Base-by-base conservation (phyloP, 1,140 invertebrate genomes). In the Caenorhabditis latens region DNA sequence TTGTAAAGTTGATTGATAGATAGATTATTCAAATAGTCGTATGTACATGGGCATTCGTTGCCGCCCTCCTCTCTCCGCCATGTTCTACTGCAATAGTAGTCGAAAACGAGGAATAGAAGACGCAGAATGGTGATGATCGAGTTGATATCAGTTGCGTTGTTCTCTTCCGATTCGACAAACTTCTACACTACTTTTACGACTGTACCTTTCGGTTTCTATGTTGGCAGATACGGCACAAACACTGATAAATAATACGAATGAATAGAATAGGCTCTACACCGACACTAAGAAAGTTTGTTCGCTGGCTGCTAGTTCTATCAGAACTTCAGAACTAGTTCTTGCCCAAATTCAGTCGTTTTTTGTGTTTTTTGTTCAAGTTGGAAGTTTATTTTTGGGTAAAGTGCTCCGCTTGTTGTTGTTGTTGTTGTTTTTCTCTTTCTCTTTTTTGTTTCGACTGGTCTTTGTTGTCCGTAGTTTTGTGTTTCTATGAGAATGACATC, bases 11-110 rank as follows among this genome's bases (percentile, higher is more conserved):
- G 46, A 71, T 4, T 21, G 42, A 71, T 46, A 9, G 42, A 50
- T 79, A 24, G 46, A 79, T 79, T 79, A 79, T 79, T 79, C 71
- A 79, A 79, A 79, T 79, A 79, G 71, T 50, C 21, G 21, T 50
- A 50, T 79, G 21, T 79, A n/a, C 2, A 79, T 79, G n/a, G n/a
- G 46, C 67, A 19, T 43, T 24, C n/a, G 40, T n/a, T 53, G n/a
- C 71, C 71, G 43, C 40, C 43, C 16, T 9, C 71, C 11, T 0
- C 32, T 13, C 19, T 8, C 63, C 63, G 40, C 19, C 71, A 79
- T 79, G 71, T 79, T 79, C 71, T 50, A 32, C 61, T 40, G 7
- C 40, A 9, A 24, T 65, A 42, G 46, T 24, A 50, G 21, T 50
- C 19, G n/a, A 21, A 79, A 14, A 79, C 16, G 50, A 16, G 16